Conservation (phyloP, 2,113 vertebrate genomes). For the Myodes glareolus region DNA sequence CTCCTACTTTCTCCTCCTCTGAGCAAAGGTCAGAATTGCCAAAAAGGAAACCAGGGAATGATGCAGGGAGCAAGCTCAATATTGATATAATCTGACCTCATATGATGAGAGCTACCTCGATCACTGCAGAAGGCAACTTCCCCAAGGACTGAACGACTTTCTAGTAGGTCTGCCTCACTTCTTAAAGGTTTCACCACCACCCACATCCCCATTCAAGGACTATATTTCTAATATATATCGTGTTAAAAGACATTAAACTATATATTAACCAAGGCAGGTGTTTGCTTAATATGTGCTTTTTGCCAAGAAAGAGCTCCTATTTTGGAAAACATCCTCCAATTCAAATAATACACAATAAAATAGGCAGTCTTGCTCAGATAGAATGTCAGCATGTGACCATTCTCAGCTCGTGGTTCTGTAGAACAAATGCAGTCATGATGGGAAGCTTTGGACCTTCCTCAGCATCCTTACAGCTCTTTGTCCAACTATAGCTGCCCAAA, state of each 20-base stretch:
- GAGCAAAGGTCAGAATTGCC: not conserved
- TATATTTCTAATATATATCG: not conserved
- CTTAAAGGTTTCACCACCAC: not conserved
- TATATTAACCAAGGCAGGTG: no score
- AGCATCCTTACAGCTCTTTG: conserved; percentile 2
- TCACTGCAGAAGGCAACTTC: not conserved
- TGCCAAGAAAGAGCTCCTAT: not conserved
- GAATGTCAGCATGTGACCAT: not conserved
- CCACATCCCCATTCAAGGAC: not conserved
- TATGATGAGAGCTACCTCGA: not conserved
- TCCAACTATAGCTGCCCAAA: not conserved
- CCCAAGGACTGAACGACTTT: not conserved
- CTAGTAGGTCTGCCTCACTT: no score
- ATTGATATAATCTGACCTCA: not conserved
- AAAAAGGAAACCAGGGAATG: not conserved
- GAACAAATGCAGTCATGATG: not conserved
- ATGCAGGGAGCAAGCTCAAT: not conserved
- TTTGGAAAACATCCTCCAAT: not conserved
- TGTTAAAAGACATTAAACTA: not conserved
- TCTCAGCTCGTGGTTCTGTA: not conserved
- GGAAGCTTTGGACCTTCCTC: not conserved
- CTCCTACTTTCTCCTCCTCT: not conserved
- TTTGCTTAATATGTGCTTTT: not conserved
- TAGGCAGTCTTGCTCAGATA: not conserved
- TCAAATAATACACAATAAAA: not conserved